Evolutionary conservation across 2,113 vertebrate genomes (phyloP).

Genomic region (Castor canadensis): DNA sequence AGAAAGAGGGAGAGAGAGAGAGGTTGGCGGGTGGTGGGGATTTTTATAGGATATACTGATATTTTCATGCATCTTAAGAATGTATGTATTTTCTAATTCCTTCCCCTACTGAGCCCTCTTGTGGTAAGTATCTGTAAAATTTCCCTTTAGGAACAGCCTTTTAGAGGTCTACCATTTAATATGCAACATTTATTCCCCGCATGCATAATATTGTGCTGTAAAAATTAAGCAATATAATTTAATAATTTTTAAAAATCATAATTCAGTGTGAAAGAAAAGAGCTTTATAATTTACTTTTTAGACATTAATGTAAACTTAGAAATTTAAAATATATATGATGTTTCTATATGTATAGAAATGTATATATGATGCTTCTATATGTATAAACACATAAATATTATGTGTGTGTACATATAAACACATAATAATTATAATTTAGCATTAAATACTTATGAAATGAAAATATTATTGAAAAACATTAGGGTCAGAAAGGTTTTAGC

Average conservation of each 20-base stretch:
- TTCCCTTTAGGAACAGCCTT: slow-evolving; percentile 16
- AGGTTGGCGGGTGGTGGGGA: too few relatives aligned
- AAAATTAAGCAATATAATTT: not conserved
- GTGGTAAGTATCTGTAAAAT: slow-evolving; percentile 76
- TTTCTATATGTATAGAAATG: not conserved
- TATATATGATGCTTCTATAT: not conserved
- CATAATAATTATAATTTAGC: not conserved
- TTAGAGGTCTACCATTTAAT: not conserved
- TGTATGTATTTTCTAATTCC: not conserved
- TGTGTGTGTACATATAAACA: too few relatives aligned
- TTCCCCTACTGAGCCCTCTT: slow-evolving; percentile 82
- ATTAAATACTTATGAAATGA: not conserved
- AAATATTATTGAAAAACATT: not conserved
- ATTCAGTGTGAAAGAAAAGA: not conserved
- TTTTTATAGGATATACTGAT: not conserved
- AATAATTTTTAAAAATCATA: not conserved
- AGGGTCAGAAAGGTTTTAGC: not conserved
- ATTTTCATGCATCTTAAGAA: not conserved
- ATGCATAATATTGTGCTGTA: not conserved
- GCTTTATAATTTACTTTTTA: not conserved
- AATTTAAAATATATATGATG: not conserved
- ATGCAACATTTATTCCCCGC: not conserved
- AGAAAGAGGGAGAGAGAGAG: too few relatives aligned
- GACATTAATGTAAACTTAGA: too few relatives aligned
- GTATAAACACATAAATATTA: not conserved